Evolutionary conservation across 92 coral and sea anemone genomes (phyloP).

Genomic region (Virgularia gustaviana): DNA sequence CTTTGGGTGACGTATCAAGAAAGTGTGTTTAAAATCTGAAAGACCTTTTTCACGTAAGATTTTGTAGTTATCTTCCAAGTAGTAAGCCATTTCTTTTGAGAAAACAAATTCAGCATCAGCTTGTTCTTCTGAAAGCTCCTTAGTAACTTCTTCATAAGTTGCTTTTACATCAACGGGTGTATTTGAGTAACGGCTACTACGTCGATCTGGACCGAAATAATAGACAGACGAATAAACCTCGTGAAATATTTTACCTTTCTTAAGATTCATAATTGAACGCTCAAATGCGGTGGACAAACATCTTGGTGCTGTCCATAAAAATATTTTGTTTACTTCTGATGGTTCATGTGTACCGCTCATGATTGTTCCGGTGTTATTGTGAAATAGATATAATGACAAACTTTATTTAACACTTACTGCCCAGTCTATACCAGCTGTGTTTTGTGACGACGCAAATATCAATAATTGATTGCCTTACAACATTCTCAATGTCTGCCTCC

Average conservation of each 20-base stretch:
- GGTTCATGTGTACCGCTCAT: too few species aligned
- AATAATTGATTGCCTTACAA: too few species aligned
- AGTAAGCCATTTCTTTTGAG: slow-evolving; percentile 95
- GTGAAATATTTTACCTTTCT: slow-evolving; percentile 75
- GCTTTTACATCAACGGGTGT: slow-evolving; percentile 66
- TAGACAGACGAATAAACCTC: slow-evolving; percentile 78
- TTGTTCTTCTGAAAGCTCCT: slow-evolving; percentile 68
- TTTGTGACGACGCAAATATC: too few species aligned
- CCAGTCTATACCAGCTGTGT: too few species aligned
- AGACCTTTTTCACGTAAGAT: slow-evolving; percentile 73
- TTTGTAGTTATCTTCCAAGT: slow-evolving; percentile 67
- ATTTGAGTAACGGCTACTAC: slow-evolving; percentile 63
- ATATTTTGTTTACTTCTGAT: slow-evolving; percentile 46
- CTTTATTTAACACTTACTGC: too few species aligned
- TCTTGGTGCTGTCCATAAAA: slow-evolving; percentile 96
- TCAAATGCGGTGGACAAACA: slow-evolving; percentile 98
- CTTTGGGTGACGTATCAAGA: slow-evolving; percentile 77
- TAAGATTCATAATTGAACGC: slow-evolving; percentile 84
- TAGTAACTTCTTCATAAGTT: slow-evolving; percentile 58
- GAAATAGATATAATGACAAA: too few species aligned
- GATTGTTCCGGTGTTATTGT: too few species aligned
- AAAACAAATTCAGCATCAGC: slow-evolving; percentile 76
- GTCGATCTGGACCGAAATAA: slow-evolving; percentile 87
- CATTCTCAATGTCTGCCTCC: too few species aligned
- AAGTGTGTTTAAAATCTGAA: slow-evolving; percentile 68